Evolutionary conservation across 2,113 vertebrate species (phyloP).

Genomic region (Hyaena hyaena): DNA sequence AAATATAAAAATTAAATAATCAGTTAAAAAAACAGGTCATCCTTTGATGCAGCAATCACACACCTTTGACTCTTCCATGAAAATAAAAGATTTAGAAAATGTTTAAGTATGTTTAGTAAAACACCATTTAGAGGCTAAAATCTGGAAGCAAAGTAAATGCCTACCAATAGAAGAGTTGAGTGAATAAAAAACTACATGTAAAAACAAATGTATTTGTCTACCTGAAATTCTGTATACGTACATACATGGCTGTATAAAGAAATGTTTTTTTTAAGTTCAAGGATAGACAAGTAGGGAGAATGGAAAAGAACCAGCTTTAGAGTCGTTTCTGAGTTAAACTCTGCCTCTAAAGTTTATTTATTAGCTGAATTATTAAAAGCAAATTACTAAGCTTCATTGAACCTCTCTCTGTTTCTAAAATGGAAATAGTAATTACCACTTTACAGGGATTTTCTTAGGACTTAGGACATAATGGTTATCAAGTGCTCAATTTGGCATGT

Average conservation of each 20-base stretch:
- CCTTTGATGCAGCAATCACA: background rate
- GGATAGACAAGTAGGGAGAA: background rate
- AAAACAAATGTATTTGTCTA: conserved; percentile 8
- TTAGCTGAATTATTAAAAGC: background rate
- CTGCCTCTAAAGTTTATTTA: background rate
- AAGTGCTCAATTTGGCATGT: background rate
- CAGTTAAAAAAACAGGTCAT: background rate
- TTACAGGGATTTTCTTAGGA: background rate
- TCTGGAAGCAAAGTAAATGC: conserved; percentile 6
- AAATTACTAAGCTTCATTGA: background rate
- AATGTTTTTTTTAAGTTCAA: background rate
- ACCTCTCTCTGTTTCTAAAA: conserved; percentile 26
- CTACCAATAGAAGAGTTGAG: background rate
- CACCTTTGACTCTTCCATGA: background rate
- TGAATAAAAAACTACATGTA: background rate
- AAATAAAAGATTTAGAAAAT: background rate
- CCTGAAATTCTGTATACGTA: background rate
- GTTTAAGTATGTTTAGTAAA: background rate
- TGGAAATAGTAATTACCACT: background rate
- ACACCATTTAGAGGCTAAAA: conserved; percentile 12
- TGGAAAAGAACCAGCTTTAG: background rate
- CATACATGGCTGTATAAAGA: background rate
- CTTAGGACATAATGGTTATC: background rate
- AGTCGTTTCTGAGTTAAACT: background rate
- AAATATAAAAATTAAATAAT: conserved; percentile 4